phyloP scores from a whole-genome alignment of 1,140 invertebrate genomes.

The Chelonus insularis region DNA sequence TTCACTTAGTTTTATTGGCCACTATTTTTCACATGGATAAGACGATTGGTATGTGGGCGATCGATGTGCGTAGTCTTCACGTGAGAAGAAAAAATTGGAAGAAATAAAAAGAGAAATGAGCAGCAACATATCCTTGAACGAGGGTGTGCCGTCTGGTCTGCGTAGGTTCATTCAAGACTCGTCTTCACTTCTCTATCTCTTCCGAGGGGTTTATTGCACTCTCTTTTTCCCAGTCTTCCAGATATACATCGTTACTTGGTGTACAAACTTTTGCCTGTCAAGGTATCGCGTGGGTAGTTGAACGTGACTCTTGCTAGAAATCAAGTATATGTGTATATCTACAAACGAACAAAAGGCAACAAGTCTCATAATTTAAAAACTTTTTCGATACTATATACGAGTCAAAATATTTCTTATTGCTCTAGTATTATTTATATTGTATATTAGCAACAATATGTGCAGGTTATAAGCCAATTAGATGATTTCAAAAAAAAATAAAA shows the following conservation, averaged over 20 bases:
- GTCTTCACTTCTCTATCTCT: constrained; percentile 10
- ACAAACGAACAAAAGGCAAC: constrained; percentile 9
- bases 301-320: neutral
- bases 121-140: constrained; percentile 22
- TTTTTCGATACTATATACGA: neutral
- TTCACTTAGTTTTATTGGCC: no score
- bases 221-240: constrained; percentile 7
- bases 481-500: no score
- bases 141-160: constrained; percentile 30
- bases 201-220: constrained; percentile 6
- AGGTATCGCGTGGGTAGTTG: constrained; percentile 4
- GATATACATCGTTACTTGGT: neutral
- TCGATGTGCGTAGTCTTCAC: neutral
- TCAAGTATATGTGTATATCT: neutral
- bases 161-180: constrained; percentile 41
- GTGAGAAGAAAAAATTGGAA: constrained; percentile 12
- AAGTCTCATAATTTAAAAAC: constrained; percentile 2
- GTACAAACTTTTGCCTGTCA: neutral
- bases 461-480: no score
- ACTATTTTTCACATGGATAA: neutral
- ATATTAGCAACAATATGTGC: no score
- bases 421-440: no score
- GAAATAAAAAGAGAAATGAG: constrained; percentile 14
- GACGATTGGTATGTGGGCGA: neutral
- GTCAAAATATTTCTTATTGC: no score